Percentiles rank a stretch among this genome's conserved stretches.
Conservation (phyloP, 1,140 invertebrate genomes). For the Nixonia krombeini region DNA sequence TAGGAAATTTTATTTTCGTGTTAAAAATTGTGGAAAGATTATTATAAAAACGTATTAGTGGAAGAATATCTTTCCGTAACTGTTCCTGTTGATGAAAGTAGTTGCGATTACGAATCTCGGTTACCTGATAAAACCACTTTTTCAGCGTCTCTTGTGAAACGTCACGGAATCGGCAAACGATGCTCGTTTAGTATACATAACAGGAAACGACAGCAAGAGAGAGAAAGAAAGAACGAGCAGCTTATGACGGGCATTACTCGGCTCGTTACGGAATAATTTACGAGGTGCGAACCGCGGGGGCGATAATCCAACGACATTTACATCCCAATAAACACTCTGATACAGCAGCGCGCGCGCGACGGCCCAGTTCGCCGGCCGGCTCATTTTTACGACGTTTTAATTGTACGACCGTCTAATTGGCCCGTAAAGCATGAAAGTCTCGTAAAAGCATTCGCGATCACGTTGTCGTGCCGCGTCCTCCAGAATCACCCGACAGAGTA, state of each 20-base stretch:
- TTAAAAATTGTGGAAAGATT: no score
- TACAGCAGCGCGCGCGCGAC: slow-evolving; percentile 53
- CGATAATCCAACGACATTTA: slow-evolving; percentile 73
- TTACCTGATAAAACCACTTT: no score
- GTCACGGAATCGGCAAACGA: slow-evolving; percentile 22
- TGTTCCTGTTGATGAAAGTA: no score
- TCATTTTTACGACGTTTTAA: slow-evolving; percentile 69
- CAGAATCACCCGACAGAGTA: slow-evolving; percentile 39
- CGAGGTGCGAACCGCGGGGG: slow-evolving; percentile 70
- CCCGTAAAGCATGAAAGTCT: slow-evolving; percentile 58
- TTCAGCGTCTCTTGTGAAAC: neutral
- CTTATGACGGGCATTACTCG: slow-evolving; percentile 71
- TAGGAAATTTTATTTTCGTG: no score
- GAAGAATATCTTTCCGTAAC: no score
- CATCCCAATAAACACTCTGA: slow-evolving; percentile 71
- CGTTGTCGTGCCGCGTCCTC: slow-evolving; percentile 27
- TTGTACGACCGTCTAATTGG: slow-evolving; percentile 66
- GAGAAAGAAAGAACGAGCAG: slow-evolving; percentile 46
- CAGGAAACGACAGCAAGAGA: slow-evolving; percentile 46
- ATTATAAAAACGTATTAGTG: no score
- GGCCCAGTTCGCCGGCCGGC: slow-evolving; percentile 15
- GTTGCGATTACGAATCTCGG: no score
- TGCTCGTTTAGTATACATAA: slow-evolving; percentile 56
- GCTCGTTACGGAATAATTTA: slow-evolving; percentile 72
- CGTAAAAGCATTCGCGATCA: slow-evolving; percentile 64